Evolutionary conservation across 2,888 invertebrate genomes (phyloP).

Genomic region (Neoascia interrupta): DNA sequence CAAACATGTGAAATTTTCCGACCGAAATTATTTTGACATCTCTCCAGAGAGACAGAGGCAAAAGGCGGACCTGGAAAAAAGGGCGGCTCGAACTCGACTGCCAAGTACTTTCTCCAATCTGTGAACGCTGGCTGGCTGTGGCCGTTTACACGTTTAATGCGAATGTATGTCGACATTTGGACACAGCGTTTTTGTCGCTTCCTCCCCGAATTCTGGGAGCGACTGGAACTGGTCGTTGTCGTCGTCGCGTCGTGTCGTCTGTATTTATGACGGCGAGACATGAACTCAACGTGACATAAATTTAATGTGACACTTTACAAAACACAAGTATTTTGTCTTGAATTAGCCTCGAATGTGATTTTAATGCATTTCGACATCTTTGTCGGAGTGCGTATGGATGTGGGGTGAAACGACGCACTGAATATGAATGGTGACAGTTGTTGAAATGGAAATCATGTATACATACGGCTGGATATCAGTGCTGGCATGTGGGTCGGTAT

Average conservation of each 20-base stretch:
- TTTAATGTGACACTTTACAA: slow-evolving; percentile 68
- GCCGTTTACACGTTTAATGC: neutral
- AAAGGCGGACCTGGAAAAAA: neutral
- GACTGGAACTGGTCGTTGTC: neutral
- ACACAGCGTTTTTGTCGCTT: slow-evolving; percentile 35
- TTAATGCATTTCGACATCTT: slow-evolving; percentile 79
- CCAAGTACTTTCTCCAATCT: slow-evolving; percentile 55
- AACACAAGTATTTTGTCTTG: slow-evolving; percentile 71
- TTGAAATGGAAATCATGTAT: slow-evolving; percentile 65
- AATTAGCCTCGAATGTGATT: slow-evolving; percentile 79
- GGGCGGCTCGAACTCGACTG: too few relatives aligned
- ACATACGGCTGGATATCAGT: slow-evolving; percentile 20
- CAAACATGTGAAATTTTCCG: slow-evolving; percentile 53
- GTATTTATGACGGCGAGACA: slow-evolving; percentile 31
- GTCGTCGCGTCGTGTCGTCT: slow-evolving; percentile 6
- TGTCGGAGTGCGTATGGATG: slow-evolving; percentile 59
- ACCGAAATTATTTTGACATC: slow-evolving; percentile 65
- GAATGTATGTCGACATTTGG: slow-evolving; percentile 19
- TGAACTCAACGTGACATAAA: slow-evolving; percentile 51
- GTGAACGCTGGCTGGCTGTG: too few relatives aligned
- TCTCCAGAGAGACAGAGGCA: slow-evolving; percentile 14
- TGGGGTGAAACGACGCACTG: slow-evolving; percentile 39
- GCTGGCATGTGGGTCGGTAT: slow-evolving; percentile 13
- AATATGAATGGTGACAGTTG: slow-evolving; percentile 67
- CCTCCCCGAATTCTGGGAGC: slow-evolving; percentile 15